Evolutionary conservation across 1,140 invertebrate species (phyloP).

Genomic region (Ylistrum balloti): DNA sequence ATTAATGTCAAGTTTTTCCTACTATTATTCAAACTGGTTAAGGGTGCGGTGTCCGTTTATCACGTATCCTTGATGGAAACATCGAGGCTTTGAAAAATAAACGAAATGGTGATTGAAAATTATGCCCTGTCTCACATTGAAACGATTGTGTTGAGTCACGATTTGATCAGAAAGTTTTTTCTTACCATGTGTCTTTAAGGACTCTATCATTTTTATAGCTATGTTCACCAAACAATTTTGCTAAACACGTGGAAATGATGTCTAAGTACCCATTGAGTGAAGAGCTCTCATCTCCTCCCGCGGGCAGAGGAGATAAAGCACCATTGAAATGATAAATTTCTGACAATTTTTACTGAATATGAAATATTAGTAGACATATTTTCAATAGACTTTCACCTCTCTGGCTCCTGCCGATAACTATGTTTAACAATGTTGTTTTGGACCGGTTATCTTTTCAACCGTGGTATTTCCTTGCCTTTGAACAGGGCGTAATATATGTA

Average conservation of each 20-base stretch:
- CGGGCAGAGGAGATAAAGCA: background rate
- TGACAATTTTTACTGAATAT: background rate
- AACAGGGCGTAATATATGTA: background rate
- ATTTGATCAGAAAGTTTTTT: background rate
- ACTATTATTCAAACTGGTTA: no score
- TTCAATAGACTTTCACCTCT: background rate
- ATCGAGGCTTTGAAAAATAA: no score
- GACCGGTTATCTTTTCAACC: no score
- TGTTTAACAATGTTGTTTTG: no score
- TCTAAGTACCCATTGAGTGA: background rate
- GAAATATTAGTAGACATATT: background rate
- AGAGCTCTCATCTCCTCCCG: background rate
- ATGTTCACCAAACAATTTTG: background rate
- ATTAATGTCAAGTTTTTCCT: no score
- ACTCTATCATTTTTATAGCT: constrained; percentile 3
- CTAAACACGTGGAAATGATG: constrained; percentile 2
- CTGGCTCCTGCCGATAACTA: background rate
- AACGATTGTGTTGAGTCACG: background rate
- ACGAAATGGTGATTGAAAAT: background rate
- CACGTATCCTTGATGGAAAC: background rate
- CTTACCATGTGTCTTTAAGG: background rate
- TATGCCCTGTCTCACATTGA: background rate
- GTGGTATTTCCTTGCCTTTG: no score
- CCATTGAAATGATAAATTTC: background rate
- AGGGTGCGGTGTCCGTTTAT: no score